phyloP scores from a whole-genome alignment of 2,888 invertebrate genomes.

The Parthenolecanium corni region DNA sequence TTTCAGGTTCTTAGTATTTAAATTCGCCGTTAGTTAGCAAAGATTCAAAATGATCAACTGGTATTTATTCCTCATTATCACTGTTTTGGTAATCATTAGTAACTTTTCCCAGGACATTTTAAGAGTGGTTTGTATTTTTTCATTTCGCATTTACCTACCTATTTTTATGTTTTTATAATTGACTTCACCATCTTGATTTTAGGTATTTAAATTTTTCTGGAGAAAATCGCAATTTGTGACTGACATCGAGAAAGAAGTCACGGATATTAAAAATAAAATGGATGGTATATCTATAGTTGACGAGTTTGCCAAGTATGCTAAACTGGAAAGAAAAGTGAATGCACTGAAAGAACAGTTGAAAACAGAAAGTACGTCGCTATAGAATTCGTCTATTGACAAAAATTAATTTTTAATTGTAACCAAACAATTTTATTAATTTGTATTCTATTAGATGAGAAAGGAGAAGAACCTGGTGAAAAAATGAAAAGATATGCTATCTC shows the following conservation, averaged over 20 bases:
- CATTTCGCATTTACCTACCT: background rate
- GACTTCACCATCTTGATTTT: no score
- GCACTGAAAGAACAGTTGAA: constrained; percentile 37
- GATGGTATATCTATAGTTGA: constrained; percentile 38
- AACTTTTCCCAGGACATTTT: constrained; percentile 15
- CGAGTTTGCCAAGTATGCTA: constrained; percentile 41
- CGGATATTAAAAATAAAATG: constrained; percentile 37
- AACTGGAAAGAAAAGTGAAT: constrained; percentile 38
- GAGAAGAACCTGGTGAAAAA: constrained; percentile 4
- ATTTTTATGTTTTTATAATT: background rate
- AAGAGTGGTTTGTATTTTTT: background rate
- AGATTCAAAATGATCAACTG: constrained; percentile 10
- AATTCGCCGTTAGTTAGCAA: no score
- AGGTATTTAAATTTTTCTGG: constrained; percentile 15
- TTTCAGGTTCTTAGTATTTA: no score
- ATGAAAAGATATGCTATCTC: constrained; percentile 15
- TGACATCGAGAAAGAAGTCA: constrained; percentile 25
- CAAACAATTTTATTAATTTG: no score
- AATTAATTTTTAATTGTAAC: no score
- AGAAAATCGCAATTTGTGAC: constrained; percentile 17
- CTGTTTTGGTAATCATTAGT: constrained; percentile 10
- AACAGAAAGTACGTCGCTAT: constrained; percentile 35
- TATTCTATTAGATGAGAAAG: constrained; percentile 19
- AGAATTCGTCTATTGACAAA: no score
- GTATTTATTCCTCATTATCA: constrained; percentile 14